Percentiles rank a stretch among this genome's conserved stretches.
phyloP scores from a whole-genome alignment of 2,888 invertebrate species.

The Galerucella calmariensis region DNA sequence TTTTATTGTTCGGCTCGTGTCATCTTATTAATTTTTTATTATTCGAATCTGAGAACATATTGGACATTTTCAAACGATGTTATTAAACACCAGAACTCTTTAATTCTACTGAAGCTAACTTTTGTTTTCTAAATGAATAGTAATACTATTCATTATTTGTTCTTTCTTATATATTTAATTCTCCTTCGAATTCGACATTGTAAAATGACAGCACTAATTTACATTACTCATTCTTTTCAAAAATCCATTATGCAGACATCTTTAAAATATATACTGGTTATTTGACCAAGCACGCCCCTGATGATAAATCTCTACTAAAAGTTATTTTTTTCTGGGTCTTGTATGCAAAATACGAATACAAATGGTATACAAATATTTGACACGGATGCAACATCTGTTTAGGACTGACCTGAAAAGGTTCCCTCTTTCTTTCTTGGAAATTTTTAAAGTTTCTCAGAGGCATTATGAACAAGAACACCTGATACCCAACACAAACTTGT shows the following conservation, averaged over 20 bases:
- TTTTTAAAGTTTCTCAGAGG: constrained; percentile 36
- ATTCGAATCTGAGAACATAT: not conserved
- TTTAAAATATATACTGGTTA: not conserved
- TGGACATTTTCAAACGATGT: not conserved
- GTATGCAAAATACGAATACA: constrained; percentile 38
- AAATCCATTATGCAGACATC: not conserved
- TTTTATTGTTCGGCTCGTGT: not conserved
- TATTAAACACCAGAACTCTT: too few relatives aligned
- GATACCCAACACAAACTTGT: constrained; percentile 35
- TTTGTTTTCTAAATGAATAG: too few relatives aligned
- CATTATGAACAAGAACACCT: constrained; percentile 36
- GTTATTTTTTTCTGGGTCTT: constrained; percentile 23
- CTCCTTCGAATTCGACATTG: too few relatives aligned
- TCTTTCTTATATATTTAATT: too few relatives aligned
- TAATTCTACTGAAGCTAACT: too few relatives aligned
- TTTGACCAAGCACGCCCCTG: constrained; percentile 22
- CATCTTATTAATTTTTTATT: not conserved
- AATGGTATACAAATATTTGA: constrained; percentile 38
- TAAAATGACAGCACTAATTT: not conserved
- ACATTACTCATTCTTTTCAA: not conserved
- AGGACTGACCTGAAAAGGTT: constrained; percentile 38
- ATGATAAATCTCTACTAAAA: constrained; percentile 18
- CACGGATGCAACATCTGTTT: constrained; percentile 41
- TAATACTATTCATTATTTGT: too few relatives aligned
- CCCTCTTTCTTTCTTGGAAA: constrained; percentile 37